Percentiles rank a stretch among this genome's conserved stretches.
Conservation (phyloP, 2,888 invertebrate genomes). For the Meganola albula region DNA sequence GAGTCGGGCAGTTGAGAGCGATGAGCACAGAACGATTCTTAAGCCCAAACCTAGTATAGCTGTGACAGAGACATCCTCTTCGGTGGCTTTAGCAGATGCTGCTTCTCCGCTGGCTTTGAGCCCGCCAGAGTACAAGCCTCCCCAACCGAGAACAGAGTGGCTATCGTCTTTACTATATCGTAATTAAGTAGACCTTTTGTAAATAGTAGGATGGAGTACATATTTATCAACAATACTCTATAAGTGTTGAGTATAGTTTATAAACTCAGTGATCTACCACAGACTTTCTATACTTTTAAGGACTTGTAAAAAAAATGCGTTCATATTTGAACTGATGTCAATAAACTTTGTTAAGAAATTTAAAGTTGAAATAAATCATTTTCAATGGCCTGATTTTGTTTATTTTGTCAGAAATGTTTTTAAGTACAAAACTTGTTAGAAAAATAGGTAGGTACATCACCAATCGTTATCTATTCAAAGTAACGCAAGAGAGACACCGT, state of each 20-base stretch:
- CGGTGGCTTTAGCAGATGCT: constrained; percentile 59
- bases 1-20: constrained; percentile 66
- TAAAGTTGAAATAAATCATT: constrained; percentile 69
- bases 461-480: too few species aligned
- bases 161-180: constrained; percentile 65
- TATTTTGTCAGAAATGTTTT: constrained; percentile 12
- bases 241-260: constrained; percentile 14
- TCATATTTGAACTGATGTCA: constrained; percentile 59
- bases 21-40: constrained; percentile 72
- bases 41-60: constrained; percentile 77
- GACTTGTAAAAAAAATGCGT: constrained; percentile 46
- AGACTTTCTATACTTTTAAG: constrained; percentile 29
- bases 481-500: too few species aligned
- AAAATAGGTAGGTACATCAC: too few species aligned
- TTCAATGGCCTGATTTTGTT: constrained; percentile 33
- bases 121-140: constrained; percentile 61
- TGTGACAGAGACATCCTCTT: constrained; percentile 69
- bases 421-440: too few species aligned
- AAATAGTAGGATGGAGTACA: constrained; percentile 28
- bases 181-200: constrained; percentile 47
- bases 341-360: constrained; percentile 53
- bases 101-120: constrained; percentile 62
- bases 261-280: constrained; percentile 17
- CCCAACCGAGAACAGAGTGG: constrained; percentile 65
- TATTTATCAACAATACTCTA: constrained; percentile 21